Base-by-base conservation (phyloP, 2,888 invertebrate species). In the Apantesis nais region DNA sequence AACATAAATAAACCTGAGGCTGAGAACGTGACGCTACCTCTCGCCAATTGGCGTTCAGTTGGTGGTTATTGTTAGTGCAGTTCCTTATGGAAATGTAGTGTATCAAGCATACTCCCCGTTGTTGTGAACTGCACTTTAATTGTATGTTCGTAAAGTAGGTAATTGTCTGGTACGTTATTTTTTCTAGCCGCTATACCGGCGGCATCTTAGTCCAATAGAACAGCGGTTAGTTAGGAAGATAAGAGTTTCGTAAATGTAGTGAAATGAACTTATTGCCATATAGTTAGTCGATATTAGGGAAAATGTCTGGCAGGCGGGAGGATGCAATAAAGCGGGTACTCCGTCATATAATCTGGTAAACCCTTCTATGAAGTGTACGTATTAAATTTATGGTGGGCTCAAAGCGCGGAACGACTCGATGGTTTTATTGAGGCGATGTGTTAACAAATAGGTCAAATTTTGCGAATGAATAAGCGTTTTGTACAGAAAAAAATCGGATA, bases 301-400 rank as follows among this genome's bases (percentile, higher is more conserved):
- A 58, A 90, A 90, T 86, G 86, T 87, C 86, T 88, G 86, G 88
- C 92, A 91, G 94, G 91, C 93, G 93, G 94, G 93, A 88, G 89
- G 90, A 87, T 93, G 94, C 94, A 93, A 94, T 94, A 93, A 74
- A 76, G 82, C 75, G 83, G 83, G 71, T 74, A 80, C 62, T 80
- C 77, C 77, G 74, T 80, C 77, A 70, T 75, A 76, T 81, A 83
- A 78, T 86, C 90, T 87, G 94, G 93, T 92, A 84, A 90, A 88
- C 89, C 93, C 91, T 94, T 94, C 93, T 88, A 88, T 84, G 88
- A 92, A 89, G 86, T 93, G 94, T 94, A 94, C 94, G 94, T 95
- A 92, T 87, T 88, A 85, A 81, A 67, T 79, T 75, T 80, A 85
- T 84, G 82, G 82, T 89, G 89, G 90, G 92, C 93, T 93, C 82